Evolutionary conservation across 2,888 invertebrate species (phyloP).

Genomic region (Rhamphomyia laevipes): DNA sequence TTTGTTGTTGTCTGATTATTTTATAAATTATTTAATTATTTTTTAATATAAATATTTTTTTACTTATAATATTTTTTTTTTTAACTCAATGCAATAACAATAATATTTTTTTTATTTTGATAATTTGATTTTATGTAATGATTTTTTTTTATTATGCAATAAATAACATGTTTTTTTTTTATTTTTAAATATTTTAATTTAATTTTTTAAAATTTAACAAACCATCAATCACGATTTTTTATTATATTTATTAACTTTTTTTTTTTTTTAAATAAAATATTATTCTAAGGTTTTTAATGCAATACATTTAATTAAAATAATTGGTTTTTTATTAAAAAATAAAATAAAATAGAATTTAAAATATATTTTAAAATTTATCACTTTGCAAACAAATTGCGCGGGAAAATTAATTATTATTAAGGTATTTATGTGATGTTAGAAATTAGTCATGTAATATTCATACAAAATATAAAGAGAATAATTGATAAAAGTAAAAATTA

Average conservation of each 20-base stretch:
- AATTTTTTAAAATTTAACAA: neutral
- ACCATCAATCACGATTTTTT: neutral
- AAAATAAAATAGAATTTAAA: constrained; percentile 1
- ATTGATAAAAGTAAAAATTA: too few relatives aligned
- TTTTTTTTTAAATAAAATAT: neutral
- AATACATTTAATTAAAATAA: too few relatives aligned
- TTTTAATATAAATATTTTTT: neutral
- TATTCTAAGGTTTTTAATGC: neutral
- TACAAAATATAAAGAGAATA: too few relatives aligned
- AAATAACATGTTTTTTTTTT: neutral
- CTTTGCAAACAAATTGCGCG: too few relatives aligned
- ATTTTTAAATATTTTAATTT: neutral
- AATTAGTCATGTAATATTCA: too few relatives aligned
- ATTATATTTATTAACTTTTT: neutral
- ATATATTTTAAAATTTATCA: too few relatives aligned
- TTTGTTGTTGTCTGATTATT: constrained; percentile 6
- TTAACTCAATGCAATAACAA: neutral
- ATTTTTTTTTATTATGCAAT: neutral
- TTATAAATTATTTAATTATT: neutral
- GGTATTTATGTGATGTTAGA: too few relatives aligned
- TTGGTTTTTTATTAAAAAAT: too few relatives aligned
- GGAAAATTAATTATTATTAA: too few relatives aligned
- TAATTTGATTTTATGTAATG: neutral
- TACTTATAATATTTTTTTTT: neutral
- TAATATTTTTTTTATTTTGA: neutral